Percentiles rank a stretch among this genome's conserved stretches.
These are phyloP conservation scores for Eilema griseolum DNA, from an alignment of 2,888 invertebrate genomes.

Conservation along the genomic window DNA sequence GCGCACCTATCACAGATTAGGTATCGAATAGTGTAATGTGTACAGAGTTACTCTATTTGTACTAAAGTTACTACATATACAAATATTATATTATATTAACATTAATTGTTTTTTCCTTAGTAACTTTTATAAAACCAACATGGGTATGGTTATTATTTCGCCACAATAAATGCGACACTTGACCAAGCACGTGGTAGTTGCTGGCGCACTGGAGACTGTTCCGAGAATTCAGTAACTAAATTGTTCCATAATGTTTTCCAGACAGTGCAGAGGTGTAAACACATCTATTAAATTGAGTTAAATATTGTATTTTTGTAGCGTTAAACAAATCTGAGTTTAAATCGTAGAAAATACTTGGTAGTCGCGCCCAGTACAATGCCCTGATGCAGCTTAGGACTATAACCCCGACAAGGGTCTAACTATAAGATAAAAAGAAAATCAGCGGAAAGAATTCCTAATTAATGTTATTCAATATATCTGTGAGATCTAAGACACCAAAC, in stretches of 20 bases:
- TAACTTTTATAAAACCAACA: constrained; percentile 38
- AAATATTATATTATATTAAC: too few relatives aligned
- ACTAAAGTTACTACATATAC: too few relatives aligned
- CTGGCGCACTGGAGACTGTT: constrained; percentile 67
- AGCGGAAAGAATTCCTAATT: background rate
- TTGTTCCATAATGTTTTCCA: constrained; percentile 57
- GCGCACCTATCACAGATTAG: too few relatives aligned
- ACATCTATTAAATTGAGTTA: constrained; percentile 29
- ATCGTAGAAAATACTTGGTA: background rate
- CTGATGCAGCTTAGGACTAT: background rate
- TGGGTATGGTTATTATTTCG: constrained; percentile 65
- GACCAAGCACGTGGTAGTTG: constrained; percentile 64
- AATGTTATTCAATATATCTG: background rate
- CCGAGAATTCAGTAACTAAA: constrained; percentile 64
- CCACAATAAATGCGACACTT: constrained; percentile 55
- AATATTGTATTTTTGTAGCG: constrained; percentile 5
- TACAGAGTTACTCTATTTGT: too few relatives aligned
- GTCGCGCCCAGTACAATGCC: background rate
- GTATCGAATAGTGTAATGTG: too few relatives aligned
- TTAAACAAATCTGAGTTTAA: background rate
- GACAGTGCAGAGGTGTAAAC: constrained; percentile 29
- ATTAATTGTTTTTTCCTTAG: background rate
- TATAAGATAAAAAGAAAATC: background rate
- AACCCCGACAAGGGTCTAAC: background rate
- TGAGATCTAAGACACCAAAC: background rate